Conservation (phyloP, 2,888 invertebrate genomes). For the Lochmaea capreae region DNA sequence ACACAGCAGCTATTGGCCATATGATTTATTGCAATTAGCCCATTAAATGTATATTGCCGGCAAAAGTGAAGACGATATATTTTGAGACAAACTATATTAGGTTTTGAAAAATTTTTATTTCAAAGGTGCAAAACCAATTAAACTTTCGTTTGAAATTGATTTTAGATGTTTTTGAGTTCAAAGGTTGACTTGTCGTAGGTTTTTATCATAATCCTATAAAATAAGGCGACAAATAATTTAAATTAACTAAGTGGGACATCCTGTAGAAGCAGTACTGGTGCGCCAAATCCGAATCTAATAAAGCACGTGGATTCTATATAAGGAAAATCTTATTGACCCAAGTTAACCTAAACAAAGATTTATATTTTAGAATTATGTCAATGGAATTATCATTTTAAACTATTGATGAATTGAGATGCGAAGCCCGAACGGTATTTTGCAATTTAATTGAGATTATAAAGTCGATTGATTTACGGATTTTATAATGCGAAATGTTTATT, state of each 20-base stretch:
- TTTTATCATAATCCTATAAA: no score
- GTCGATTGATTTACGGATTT: constrained; percentile 19
- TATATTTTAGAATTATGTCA: constrained; percentile 34
- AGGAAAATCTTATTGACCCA: constrained; percentile 28
- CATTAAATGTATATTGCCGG: no score
- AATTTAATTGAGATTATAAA: constrained; percentile 20
- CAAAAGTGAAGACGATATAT: no score
- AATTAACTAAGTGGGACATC: neutral
- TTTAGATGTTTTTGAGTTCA: no score
- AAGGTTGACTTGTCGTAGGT: no score
- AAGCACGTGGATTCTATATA: constrained; percentile 14
- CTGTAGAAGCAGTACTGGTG: neutral
- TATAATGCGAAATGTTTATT: neutral
- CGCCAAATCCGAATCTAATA: neutral
- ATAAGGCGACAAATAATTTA: no score
- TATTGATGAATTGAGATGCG: constrained; percentile 20
- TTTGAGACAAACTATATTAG: no score
- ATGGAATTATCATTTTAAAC: constrained; percentile 25
- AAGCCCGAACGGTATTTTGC: constrained; percentile 15
- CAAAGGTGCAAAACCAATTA: no score
- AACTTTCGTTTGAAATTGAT: no score
- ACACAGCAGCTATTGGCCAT: no score
- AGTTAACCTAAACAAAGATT: constrained; percentile 27
- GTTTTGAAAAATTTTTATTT: no score
- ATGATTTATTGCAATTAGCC: no score